Conservation (phyloP, 2,888 invertebrate species). For the Pristionchus entomophagus region DNA sequence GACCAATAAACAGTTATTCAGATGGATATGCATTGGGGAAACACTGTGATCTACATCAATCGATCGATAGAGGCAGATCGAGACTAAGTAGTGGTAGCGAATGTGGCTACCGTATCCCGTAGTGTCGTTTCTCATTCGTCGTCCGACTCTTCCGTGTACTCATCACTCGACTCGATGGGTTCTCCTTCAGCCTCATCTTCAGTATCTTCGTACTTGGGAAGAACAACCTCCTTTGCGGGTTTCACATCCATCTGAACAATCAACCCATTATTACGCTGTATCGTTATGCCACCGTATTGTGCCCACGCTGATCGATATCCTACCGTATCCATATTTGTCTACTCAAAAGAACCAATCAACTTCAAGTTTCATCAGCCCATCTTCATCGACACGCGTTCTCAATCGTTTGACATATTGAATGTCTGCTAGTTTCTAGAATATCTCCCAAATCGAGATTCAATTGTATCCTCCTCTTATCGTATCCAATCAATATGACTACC, state of each 20-base stretch:
- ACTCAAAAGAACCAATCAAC: not conserved
- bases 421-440: no score
- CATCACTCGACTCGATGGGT: conserved; percentile 41
- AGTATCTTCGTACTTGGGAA: conserved; percentile 80
- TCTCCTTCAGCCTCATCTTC: conserved; percentile 74
- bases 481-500: not conserved
- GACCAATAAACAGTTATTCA: not conserved
- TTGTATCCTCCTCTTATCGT: not conserved
- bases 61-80: not conserved
- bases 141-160: conserved; percentile 45
- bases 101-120: conserved; percentile 18
- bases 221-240: conserved; percentile 83
- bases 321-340: no score
- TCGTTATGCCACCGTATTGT: not conserved
- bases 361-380: not conserved
- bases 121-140: conserved; percentile 31
- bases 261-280: not conserved
- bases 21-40: conserved; percentile 4
- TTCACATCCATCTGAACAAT: conserved; percentile 88
- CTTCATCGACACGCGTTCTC: no score
- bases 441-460: no score
- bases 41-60: not conserved
- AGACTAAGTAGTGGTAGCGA: not conserved
- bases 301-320: no score
- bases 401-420: no score